Conservation (phyloP, 2,797 vertebrate genomes). For the Rhynchotus rufescens region DNA sequence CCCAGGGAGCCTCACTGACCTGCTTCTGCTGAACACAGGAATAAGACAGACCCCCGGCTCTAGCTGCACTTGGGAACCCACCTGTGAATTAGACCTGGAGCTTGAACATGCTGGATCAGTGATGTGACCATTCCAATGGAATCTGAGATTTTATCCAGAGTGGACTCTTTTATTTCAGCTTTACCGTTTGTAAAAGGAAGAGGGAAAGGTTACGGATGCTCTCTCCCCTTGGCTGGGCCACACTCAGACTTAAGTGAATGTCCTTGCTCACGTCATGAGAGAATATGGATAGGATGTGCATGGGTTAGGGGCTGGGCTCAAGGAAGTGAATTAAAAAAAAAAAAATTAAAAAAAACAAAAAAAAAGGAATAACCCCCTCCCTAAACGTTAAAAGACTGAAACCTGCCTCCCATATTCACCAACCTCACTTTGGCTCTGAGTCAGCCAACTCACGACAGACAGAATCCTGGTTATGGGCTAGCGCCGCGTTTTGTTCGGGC, state of each 20-base stretch:
- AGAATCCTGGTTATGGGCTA: slow-evolving; percentile 80
- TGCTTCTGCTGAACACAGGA: neutral
- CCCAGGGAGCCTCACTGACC: slow-evolving; percentile 8
- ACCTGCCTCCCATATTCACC: slow-evolving; percentile 77
- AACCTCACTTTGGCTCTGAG: slow-evolving; percentile 81
- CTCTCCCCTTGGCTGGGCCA: slow-evolving; percentile 72
- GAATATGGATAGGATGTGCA: slow-evolving; percentile 73
- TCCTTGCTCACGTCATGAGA: slow-evolving; percentile 72
- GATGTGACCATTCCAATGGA: slow-evolving; percentile 76
- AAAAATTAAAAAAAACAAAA: neutral
- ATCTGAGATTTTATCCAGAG: slow-evolving; percentile 78
- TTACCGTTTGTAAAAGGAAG: slow-evolving; percentile 76
- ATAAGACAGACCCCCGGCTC: neutral
- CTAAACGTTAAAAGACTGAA: slow-evolving; percentile 76
- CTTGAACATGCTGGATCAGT: slow-evolving; percentile 28
- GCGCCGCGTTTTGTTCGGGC: slow-evolving; percentile 79
- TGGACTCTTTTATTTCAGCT: slow-evolving; percentile 82
- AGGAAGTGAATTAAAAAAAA: slow-evolving; percentile 62
- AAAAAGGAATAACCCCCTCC: slow-evolving; percentile 69
- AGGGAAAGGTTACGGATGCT: slow-evolving; percentile 66
- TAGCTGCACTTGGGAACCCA: neutral
- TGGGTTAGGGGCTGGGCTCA: slow-evolving; percentile 66
- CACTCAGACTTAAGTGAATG: slow-evolving; percentile 66
- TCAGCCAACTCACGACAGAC: slow-evolving; percentile 80
- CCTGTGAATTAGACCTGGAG: neutral